Evolutionary conservation across 2,888 invertebrate genomes (phyloP), one percentile per base, ranked within the genome.

Genomic region (Dynastes tityus): DNA sequence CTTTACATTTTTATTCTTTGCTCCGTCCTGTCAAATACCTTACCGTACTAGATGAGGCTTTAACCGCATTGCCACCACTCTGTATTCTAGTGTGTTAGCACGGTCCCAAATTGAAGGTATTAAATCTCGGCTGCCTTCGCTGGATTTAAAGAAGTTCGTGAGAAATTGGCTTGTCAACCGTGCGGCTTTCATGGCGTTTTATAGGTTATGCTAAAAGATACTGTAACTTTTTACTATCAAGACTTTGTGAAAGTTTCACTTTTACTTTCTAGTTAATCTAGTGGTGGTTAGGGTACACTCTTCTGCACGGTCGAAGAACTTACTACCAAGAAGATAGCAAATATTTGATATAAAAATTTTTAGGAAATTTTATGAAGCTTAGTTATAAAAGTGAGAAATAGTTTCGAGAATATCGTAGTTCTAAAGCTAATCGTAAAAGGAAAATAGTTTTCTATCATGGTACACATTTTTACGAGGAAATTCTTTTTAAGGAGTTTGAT

Each of bases 91-190:
- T 78, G 79, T 80, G 80, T 78, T 80, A 82, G 81, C 73, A n/a
- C 61, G 73, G 73, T 82, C 82, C 82, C 83, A 85, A 84, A 84
- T 85, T 84, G 85, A 83, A 83, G 82, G 84, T 84, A 84, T 84
- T 85, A 85, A 84, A 84, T 84, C 84, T 84, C 82, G 64, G 79
- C 81, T 55, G 80, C 82, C 79, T 82, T 81, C 80, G 79, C 80
- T 80, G 82, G 83, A 83, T 83, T 84, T 85, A 83, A 83, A 83
- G 82, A 82, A 83, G 82, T 82, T 82, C 80, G 77, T 83, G 83
- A 83, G 83, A 83, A 83, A 85, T 84, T 85, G 85, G 82, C 83
- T 83, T 84, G 83, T 84, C 84, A 85, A 82, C 84, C 82, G 65
- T 74, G 40, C 45, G 61, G 27, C 55, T 58, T 58, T 27, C 40